Conservation (phyloP, 2,888 invertebrate species). For the Marasmarcha lunaedactyla region DNA sequence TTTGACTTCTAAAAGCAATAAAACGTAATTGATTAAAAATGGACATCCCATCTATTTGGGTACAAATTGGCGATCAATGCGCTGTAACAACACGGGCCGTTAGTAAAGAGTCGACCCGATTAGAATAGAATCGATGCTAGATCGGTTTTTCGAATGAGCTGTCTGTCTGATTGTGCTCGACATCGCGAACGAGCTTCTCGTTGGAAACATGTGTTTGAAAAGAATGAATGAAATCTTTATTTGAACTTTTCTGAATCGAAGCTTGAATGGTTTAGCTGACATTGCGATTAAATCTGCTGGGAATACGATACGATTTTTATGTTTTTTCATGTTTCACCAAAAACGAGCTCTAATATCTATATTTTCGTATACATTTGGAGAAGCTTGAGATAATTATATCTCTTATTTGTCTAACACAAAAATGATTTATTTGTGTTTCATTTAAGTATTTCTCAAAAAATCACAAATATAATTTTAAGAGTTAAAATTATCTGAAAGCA, state of each 20-base stretch:
- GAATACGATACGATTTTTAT: neutral
- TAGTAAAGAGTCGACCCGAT: slow-evolving; percentile 30
- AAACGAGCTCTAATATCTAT: too few relatives aligned
- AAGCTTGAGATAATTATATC: too few relatives aligned
- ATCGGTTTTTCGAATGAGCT: slow-evolving; percentile 49
- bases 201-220: slow-evolving; percentile 1
- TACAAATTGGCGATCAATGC: neutral
- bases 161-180: slow-evolving; percentile 18
- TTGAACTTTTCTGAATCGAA: neutral
- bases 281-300: neutral
- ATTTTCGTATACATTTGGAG: too few relatives aligned
- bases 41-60: too few relatives aligned
- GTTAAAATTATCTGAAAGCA: too few relatives aligned
- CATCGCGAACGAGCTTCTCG: neutral
- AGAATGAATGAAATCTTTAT: slow-evolving; percentile 2
- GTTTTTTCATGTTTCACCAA: neutral
- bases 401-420: too few relatives aligned
- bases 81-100: slow-evolving; percentile 33
- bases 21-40: too few relatives aligned
- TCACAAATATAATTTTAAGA: too few relatives aligned
- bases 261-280: neutral
- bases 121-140: slow-evolving; percentile 17
- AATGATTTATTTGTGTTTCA: too few relatives aligned
- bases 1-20: too few relatives aligned
- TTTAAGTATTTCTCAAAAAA: too few relatives aligned